Base-by-base conservation (phyloP, 2,113 vertebrate genomes). In the Nematolebias whitei region DNA sequence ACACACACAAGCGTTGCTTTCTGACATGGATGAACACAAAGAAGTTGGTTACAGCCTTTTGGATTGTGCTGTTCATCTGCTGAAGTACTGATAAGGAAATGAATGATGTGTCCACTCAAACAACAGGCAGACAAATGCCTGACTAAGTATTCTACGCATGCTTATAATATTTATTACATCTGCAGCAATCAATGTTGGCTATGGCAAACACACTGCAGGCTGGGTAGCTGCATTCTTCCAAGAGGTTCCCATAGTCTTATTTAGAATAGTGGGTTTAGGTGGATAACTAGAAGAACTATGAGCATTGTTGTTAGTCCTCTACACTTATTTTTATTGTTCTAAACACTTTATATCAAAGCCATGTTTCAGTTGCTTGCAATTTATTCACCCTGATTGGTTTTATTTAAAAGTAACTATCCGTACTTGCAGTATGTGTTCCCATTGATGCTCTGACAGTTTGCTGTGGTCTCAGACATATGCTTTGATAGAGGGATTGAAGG, bases 61-160 rank as follows among this genome's bases (percentile, higher is more conserved):
- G n/a, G 75, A 84, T 77, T 54, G 52, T 68, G 19, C 18, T 50
- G 47, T 74, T 73, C 65, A 77, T 71, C 44, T 56, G 53, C 39
- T 12, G 61, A 70, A 57, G 43, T 63, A 43, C 58, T 69, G 60
- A 80, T 82, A 20, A 82, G 32, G 67, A 53, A 58, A 39, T 76
- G 47, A 81, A 44, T 71, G 26, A 40, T 59, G 43, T 74, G 66
- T 65, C 45, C 18, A 41, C 43, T 45, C 50, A 49, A 26, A 22
- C 18, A 39, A 39, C 44, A 64, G 53, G n/a, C 68, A 68, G 32
- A 12, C 19, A n/a, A n/a, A 35, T n/a, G 60, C 52, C 61, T 51
- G 57, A 68, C 78, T 82, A 71, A 22, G 58, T 52, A 82, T 84
- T 85, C 79, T 24, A 14, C 18, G 11, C 66, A 78, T 70, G 41